Evolutionary conservation across 2,113 vertebrate genomes (phyloP).

Genomic region (Gracilinanus agilis): DNA sequence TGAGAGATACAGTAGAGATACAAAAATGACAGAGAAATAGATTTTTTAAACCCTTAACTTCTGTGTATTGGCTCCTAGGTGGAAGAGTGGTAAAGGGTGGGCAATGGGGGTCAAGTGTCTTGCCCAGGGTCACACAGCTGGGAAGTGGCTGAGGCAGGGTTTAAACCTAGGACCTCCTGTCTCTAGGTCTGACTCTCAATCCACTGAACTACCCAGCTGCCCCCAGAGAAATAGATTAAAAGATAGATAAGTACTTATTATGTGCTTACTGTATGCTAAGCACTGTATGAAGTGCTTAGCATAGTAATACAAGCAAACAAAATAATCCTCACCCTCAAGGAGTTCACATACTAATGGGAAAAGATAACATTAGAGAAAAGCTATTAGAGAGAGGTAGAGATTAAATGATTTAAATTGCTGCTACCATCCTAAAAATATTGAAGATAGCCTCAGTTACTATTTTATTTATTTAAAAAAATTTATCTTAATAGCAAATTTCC

Average conservation of each 20-base stretch:
- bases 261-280: neutral
- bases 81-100: too few species aligned
- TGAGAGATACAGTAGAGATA: neutral
- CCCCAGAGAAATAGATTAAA: neutral
- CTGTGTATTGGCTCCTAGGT: too few species aligned
- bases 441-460: slow-evolving; percentile 8
- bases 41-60: too few species aligned
- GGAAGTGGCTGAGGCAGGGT: too few species aligned
- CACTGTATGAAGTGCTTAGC: neutral
- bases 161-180: too few species aligned
- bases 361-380: neutral
- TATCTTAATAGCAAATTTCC: too few species aligned
- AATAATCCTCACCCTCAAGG: neutral
- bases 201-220: too few species aligned
- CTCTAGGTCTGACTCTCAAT: too few species aligned
- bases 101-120: too few species aligned
- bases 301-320: neutral
- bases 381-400: neutral
- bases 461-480: neutral
- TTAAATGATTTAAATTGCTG: slow-evolving; percentile 4
- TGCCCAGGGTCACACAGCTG: too few species aligned
- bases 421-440: too few species aligned
- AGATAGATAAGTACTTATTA: neutral
- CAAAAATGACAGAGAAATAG: neutral
- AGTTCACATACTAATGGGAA: neutral